phyloP scores from a whole-genome alignment of 2,888 invertebrate species.

The Amphipyra berbera region DNA sequence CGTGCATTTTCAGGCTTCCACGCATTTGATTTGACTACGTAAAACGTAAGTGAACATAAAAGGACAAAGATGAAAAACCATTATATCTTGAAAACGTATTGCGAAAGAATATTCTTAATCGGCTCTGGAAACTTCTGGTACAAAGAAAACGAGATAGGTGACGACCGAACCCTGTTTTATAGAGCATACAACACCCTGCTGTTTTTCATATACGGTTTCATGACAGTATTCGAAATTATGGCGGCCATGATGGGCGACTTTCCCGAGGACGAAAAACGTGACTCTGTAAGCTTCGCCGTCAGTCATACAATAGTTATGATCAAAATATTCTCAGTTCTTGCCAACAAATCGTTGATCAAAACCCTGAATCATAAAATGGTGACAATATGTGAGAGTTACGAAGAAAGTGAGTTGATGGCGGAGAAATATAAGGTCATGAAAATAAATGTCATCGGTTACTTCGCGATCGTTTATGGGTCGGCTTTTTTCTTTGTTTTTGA shows the following conservation, averaged over 20 bases:
- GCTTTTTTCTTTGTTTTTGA: slow-evolving; percentile 75
- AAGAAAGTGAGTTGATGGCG: slow-evolving; percentile 69
- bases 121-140: slow-evolving; percentile 85
- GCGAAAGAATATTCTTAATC: slow-evolving; percentile 71
- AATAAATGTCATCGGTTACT: slow-evolving; percentile 76
- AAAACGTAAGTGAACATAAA: slow-evolving; percentile 11
- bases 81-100: slow-evolving; percentile 72
- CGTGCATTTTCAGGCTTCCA: slow-evolving; percentile 35
- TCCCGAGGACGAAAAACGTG: slow-evolving; percentile 80
- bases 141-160: slow-evolving; percentile 69
- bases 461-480: slow-evolving; percentile 71
- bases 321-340: slow-evolving; percentile 75
- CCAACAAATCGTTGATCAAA: slow-evolving; percentile 73
- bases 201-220: slow-evolving; percentile 70
- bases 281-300: slow-evolving; percentile 78
- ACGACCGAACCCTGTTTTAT: slow-evolving; percentile 74
- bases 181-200: slow-evolving; percentile 65
- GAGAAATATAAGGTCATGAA: slow-evolving; percentile 77
- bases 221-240: slow-evolving; percentile 81
- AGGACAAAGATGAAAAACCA: slow-evolving; percentile 75
- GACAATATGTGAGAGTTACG: slow-evolving; percentile 72
- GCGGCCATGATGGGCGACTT: slow-evolving; percentile 76
- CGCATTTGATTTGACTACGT: slow-evolving; percentile 23
- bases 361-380: slow-evolving; percentile 74
- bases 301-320: slow-evolving; percentile 81